Base-by-base conservation (phyloP, 2,113 vertebrate genomes). In the Seriola dumerili region DNA sequence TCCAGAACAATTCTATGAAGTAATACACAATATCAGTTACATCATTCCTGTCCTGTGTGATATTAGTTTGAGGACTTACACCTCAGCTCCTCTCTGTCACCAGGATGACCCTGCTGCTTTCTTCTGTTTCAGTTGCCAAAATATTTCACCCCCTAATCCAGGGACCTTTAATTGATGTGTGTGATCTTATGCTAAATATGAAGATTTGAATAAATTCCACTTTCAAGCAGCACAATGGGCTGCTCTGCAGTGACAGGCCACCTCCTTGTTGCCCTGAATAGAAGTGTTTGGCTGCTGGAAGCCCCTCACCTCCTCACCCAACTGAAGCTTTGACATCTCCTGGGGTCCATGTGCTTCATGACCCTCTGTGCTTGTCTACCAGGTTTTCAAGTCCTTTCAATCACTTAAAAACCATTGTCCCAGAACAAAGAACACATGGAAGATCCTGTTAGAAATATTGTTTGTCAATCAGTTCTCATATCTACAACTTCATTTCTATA, bases 141-240 rank as follows among this genome's bases (percentile, higher is more conserved):
- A 48, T 36, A 50, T 59, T 68, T 68, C 65, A 59, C 55, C 29
- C 34, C 10, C 17, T 92, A 48, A 69, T 93, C 93, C 87, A 91
- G 93, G 93, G 78, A 87, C 91, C 88, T 94, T 94, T 95, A 95
- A 95, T 94, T 95, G 94, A 95, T 95, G 95, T 95, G 94, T 95
- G 93, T 92, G 75, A 95, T 95, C 93, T 95, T 95, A 95, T 93
- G 94, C 94, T 95, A 95, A 95, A 95, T 94, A 93, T 88, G 71
- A 93, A 95, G 92, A 80, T 92, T 91, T 94, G 81, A 90, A 92
- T 91, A 92, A 93, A 87, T 93, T 80, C 57, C 55, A 62, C 83
- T 87, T 89, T 90, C 76, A 85, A 12, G 78, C 21, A 54, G 68
- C 76, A 90, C 91, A 93, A 94, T 88, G 85, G 88, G 80, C 65